Conservation (phyloP, 2,113 vertebrate genomes). For the Asarcornis scutulata region DNA sequence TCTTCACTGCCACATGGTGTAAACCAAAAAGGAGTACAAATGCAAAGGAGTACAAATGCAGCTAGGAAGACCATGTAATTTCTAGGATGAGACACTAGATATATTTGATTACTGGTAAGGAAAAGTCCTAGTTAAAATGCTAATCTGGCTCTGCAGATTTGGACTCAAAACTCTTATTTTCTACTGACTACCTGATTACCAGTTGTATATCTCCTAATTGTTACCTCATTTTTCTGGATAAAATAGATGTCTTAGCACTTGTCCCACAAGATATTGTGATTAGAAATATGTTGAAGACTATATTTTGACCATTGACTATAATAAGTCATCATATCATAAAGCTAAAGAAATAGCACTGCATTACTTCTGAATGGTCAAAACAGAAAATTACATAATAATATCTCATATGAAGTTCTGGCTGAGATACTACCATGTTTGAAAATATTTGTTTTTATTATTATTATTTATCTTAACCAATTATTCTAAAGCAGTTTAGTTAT, state of each 20-base stretch:
- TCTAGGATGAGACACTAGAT: not conserved
- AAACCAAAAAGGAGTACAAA: not conserved
- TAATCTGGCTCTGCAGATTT: not conserved
- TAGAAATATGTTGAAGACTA: not conserved
- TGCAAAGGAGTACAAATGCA: not conserved
- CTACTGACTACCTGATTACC: not conserved
- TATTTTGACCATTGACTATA: too few relatives aligned
- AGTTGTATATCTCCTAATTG: not conserved
- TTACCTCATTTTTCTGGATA: not conserved
- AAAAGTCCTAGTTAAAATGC: not conserved
- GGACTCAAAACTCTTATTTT: not conserved
- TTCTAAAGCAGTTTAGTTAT: not conserved
- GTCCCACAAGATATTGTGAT: not conserved
- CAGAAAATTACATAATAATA: not conserved
- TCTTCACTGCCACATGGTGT: not conserved
- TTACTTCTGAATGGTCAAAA: not conserved
- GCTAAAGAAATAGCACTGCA: not conserved
- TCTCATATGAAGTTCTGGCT: not conserved
- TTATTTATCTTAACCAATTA: not conserved
- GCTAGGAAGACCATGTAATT: not conserved
- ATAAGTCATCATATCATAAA: not conserved
- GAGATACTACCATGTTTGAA: not conserved
- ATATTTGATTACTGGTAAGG: not conserved
- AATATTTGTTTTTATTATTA: too few relatives aligned
- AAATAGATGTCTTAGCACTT: not conserved